Evolutionary conservation across 2,888 invertebrate species (phyloP).

Genomic region (Acronicta leporina): DNA sequence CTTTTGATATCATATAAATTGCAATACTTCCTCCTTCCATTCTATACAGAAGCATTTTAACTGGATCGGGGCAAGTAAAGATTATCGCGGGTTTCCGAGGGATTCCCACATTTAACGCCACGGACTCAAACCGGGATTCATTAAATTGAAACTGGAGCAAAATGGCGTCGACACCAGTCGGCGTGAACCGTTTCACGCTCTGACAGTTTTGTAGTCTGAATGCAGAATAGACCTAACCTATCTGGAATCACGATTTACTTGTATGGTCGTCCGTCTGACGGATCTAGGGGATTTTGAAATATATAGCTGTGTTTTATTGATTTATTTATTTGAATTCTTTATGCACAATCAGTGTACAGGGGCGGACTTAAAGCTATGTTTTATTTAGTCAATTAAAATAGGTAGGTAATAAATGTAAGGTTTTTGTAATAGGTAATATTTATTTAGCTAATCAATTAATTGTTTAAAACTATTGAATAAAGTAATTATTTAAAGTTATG

Average conservation of each 20-base stretch:
- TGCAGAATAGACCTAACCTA: constrained; percentile 75
- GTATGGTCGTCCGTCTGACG: constrained; percentile 29
- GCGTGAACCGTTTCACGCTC: constrained; percentile 78
- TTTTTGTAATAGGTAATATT: no score
- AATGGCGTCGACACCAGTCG: constrained; percentile 74
- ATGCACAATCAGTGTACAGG: no score
- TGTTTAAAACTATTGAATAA: no score
- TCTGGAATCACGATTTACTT: constrained; percentile 62
- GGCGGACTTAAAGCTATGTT: no score
- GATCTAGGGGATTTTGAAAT: constrained; percentile 27
- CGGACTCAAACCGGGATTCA: constrained; percentile 72
- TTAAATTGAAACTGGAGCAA: constrained; percentile 79
- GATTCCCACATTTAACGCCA: constrained; percentile 69
- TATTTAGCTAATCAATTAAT: no score
- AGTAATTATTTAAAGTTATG: no score
- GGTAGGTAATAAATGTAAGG: no score
- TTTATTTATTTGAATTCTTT: no score
- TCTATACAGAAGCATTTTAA: constrained; percentile 25
- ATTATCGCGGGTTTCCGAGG: constrained; percentile 64
- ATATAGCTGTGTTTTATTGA: not conserved
- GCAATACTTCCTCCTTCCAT: constrained; percentile 13
- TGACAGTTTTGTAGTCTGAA: constrained; percentile 76
- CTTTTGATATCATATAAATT: constrained; percentile 12
- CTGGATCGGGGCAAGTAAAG: constrained; percentile 54
- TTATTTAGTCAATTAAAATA: not conserved